Conservation (phyloP, 1,140 invertebrate genomes). For the Trichonephila clavata region DNA sequence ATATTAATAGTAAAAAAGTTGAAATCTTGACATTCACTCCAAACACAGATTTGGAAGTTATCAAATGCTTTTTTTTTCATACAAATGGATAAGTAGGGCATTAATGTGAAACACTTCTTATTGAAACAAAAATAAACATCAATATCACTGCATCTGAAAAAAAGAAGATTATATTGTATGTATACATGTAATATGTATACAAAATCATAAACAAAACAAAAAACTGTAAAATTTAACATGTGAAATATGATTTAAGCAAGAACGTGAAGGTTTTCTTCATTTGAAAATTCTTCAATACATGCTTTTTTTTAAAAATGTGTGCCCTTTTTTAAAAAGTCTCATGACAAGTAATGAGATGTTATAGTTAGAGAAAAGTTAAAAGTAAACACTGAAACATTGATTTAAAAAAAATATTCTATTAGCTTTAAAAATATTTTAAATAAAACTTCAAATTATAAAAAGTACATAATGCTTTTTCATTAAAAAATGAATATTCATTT, state of each 20-base stretch:
- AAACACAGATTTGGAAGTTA: neutral
- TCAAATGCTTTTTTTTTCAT: neutral
- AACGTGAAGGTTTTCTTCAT: too few relatives aligned
- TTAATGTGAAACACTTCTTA: neutral
- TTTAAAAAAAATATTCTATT: too few relatives aligned
- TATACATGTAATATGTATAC: neutral
- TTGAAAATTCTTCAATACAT: too few relatives aligned
- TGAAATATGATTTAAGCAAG: neutral
- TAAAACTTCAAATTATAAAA: too few relatives aligned
- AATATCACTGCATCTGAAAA: neutral
- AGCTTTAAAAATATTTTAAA: too few relatives aligned
- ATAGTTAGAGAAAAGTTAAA: too few relatives aligned
- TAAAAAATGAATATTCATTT: too few relatives aligned
- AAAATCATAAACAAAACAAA: neutral
- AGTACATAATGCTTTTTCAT: too few relatives aligned
- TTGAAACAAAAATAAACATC: neutral
- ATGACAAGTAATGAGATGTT: too few relatives aligned
- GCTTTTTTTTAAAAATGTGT: too few relatives aligned
- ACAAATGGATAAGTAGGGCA: neutral
- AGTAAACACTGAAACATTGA: too few relatives aligned
- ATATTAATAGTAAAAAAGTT: neutral
- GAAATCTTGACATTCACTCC: neutral
- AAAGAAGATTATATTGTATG: neutral
- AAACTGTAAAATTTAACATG: neutral
- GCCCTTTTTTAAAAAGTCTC: too few relatives aligned